Evolutionary conservation across 2,797 vertebrate genomes (phyloP), one percentile per base, ranked within the genome.

Genomic region (Eospalax fontanierii): DNA sequence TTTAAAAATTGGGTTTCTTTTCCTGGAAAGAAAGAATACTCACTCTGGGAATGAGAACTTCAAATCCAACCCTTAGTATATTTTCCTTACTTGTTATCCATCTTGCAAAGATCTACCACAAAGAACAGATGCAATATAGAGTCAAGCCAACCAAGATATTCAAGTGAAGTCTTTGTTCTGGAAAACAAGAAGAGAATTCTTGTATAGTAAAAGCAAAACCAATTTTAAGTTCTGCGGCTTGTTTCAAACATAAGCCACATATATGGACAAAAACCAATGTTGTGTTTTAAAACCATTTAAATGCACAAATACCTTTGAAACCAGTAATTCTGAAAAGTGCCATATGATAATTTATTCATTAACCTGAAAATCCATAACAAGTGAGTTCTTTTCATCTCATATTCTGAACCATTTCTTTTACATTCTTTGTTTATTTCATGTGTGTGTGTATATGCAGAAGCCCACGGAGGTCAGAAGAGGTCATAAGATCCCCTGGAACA

Each of bases 1-100:
- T 54, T 85, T 87, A 50, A 35, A 83, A 87, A 82, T 93, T 87
- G 30, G 30, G 14, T 84, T 89, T 91, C 33, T 95, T 85, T 91
- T 84, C 43, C 93, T 97, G 54, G 12, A 81, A 93, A 35, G 10
- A 26, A 68, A 18, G 4, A 89, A 61, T 74, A 79, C 79, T 76
- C 24, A 87, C 81, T 21, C 40, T 14, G 2, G 5, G 33, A 57
- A 15, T 91, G 7, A 78, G 57, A 91, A 84, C 68, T 50, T 76
- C 43, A 94, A 76, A 94, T 65, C 19, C 4, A 61, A 80, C 1
- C 28, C 30, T 43, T 15, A 75, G 61, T 38, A 15, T 90, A 35
- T 38, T 86, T 92, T 96, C 30, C 11, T 54, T 75, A 26, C 30
- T 85, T 40, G 4, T 18, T 74, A 85, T 30, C n/a, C 24, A 10